Conservation (phyloP, 2,113 vertebrate genomes). For the Meleagris gallopavo region DNA sequence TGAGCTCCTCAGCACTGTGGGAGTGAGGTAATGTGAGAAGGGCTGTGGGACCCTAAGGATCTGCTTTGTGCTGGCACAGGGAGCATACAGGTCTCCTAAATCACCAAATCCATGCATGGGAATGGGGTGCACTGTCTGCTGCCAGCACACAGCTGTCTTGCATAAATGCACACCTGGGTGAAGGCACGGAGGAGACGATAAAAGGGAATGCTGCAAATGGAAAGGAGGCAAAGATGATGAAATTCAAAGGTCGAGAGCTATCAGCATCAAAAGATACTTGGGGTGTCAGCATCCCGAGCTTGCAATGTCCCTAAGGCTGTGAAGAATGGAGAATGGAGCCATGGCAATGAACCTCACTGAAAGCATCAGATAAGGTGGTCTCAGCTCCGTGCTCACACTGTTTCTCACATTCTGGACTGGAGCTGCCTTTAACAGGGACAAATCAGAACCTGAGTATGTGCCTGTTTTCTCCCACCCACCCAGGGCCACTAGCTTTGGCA, state of each 20-base stretch:
- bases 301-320: background rate
- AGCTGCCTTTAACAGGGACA: background rate
- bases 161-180: background rate
- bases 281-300: background rate
- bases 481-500: background rate
- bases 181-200: background rate
- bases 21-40: background rate
- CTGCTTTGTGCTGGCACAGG: background rate
- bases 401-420: background rate
- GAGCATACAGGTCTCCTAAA: background rate
- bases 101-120: background rate
- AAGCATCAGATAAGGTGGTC: background rate
- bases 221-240: background rate
- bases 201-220: background rate
- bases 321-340: background rate
- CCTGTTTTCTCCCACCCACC: background rate
- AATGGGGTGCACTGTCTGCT: background rate
- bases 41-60: background rate
- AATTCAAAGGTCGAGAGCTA: background rate
- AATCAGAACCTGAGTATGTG: background rate
- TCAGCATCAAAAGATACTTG: background rate
- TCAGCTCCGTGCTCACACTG: rapidly evolving
- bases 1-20: background rate
- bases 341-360: rapidly evolving
- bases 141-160: rapidly evolving